Percentiles rank a stretch among this genome's conserved stretches.
Conservation (phyloP, 2,113 vertebrate genomes). For the Centropus bengalensis region DNA sequence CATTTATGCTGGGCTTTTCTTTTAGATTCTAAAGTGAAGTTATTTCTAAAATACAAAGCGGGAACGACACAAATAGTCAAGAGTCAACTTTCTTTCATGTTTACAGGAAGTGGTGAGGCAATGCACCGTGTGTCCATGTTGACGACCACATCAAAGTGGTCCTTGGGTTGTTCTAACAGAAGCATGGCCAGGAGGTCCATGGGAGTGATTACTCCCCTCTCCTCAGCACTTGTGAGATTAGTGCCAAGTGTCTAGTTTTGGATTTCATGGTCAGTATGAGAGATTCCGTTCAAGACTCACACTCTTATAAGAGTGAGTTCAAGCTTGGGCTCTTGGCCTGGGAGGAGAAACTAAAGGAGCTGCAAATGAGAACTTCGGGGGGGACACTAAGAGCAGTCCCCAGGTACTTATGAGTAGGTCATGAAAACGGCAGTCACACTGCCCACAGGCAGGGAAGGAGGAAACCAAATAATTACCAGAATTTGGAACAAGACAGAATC, state of each 20-base stretch:
- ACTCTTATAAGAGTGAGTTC: not conserved
- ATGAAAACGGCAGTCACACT: not conserved
- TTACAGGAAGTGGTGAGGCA: not conserved
- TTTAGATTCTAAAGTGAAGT: not conserved
- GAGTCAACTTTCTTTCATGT: not conserved
- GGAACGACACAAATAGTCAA: not conserved
- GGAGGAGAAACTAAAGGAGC: not conserved
- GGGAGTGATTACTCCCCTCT: not conserved
- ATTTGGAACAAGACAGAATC: not conserved
- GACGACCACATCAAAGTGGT: not conserved
- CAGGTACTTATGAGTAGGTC: not conserved
- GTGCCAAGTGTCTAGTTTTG: not conserved
- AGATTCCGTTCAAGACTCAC: no score
- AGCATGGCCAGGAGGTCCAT: not conserved
- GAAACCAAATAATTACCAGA: not conserved
- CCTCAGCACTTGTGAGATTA: not conserved
- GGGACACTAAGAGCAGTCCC: not conserved
- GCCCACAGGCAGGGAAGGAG: not conserved
- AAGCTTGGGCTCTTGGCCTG: not conserved
- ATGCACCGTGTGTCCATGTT: not conserved
- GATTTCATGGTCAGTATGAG: not conserved
- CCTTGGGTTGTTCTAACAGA: not conserved
- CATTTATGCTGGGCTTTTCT: not conserved
- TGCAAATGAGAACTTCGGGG: not conserved
- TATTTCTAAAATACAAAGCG: not conserved